Percentiles rank a stretch among this genome's conserved stretches.
These are phyloP conservation scores for Pocillopora verrucosa DNA, from an alignment of 64 coral and sea anemone genomes.

Conservation along the genomic window DNA sequence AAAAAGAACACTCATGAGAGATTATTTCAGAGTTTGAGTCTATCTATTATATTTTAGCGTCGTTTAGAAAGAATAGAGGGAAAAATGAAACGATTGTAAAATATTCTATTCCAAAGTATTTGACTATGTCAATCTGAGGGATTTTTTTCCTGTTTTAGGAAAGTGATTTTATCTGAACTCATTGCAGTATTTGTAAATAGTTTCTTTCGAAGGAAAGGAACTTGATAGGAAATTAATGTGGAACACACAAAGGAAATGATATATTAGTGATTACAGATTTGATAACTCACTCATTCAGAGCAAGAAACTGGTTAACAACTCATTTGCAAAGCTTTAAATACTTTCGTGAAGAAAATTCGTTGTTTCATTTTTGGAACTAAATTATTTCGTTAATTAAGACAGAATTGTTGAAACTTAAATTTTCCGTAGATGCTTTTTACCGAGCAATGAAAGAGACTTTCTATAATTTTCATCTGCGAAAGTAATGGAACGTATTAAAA, in stretches of 20 bases:
- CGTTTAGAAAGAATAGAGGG: not conserved
- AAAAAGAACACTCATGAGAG: not conserved
- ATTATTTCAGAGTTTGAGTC: conserved; percentile 3
- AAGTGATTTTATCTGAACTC: conserved; percentile 14
- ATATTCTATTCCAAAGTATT: conserved; percentile 22
- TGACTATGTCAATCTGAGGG: conserved; percentile 33
- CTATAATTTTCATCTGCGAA: not conserved
- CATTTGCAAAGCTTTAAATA: conserved; percentile 19
- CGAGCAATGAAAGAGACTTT: too few relatives aligned
- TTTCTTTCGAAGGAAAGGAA: conserved; percentile 16
- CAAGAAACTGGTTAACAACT: not conserved
- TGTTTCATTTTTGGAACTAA: conserved; percentile 7
- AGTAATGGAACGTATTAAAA: not conserved
- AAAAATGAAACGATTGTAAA: conserved; percentile 23
- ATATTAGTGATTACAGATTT: conserved; percentile 43
- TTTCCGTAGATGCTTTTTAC: not conserved
- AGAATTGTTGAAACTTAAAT: not conserved
- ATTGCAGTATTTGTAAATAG: conserved; percentile 8
- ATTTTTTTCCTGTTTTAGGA: conserved; percentile 41
- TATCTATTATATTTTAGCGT: conserved; percentile 33
- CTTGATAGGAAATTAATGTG: not conserved
- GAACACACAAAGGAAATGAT: conserved; percentile 19
- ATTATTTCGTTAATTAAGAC: not conserved
- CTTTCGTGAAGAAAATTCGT: not conserved
- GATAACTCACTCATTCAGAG: conserved; percentile 14